A percentile compares a stretch with the other conserved stretches of the same genome.
Conservation (phyloP, 2,888 invertebrate genomes). For the Trichogramma dendrolimi region DNA sequence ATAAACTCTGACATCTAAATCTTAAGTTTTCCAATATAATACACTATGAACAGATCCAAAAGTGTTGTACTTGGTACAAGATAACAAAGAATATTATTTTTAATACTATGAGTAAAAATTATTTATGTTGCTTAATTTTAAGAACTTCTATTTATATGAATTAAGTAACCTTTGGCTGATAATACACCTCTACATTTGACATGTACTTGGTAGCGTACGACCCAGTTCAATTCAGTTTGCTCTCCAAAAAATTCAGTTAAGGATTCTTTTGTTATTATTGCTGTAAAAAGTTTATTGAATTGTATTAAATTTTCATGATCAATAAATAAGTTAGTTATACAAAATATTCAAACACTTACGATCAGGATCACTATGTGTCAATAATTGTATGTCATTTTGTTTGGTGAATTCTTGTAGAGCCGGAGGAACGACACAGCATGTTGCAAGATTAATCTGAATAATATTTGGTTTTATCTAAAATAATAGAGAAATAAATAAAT, state of each 20-base stretch:
- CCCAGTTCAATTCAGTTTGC: conserved; percentile 62
- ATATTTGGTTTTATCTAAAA: conserved; percentile 73
- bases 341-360: conserved; percentile 56
- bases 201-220: conserved; percentile 81
- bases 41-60: too few species aligned
- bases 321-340: conserved; percentile 6
- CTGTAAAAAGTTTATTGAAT: conserved; percentile 47
- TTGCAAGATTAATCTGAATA: conserved; percentile 87
- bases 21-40: too few species aligned
- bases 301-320: conserved; percentile 14
- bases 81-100: too few species aligned
- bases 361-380: conserved; percentile 92
- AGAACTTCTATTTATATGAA: conserved; percentile 46
- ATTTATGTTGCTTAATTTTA: too few species aligned
- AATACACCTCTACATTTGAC: conserved; percentile 88
- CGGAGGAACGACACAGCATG: conserved; percentile 92
- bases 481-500: conserved; percentile 18
- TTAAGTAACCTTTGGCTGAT: conserved; percentile 83
- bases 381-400: conserved; percentile 82
- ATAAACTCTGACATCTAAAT: too few species aligned
- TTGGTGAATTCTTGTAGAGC: conserved; percentile 85
- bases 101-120: too few species aligned
- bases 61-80: too few species aligned
- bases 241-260: conserved; percentile 59
- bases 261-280: conserved; percentile 57